Evolutionary conservation across 1,140 invertebrate species (phyloP), one percentile per base, ranked within the genome.

Genomic region (Spodoptera frugiperda): DNA sequence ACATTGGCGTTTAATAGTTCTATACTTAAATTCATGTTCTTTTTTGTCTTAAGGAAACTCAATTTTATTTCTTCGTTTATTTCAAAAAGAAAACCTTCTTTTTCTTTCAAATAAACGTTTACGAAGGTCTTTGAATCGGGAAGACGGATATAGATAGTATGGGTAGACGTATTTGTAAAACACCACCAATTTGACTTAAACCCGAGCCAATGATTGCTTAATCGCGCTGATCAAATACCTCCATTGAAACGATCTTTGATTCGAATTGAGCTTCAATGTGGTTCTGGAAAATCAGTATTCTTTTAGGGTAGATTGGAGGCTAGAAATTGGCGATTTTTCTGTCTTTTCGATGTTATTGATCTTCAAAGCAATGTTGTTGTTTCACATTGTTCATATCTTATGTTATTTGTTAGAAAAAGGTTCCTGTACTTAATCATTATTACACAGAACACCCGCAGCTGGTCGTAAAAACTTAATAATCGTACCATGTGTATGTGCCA

Each of bases 391-490:
- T 14, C 30, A 61, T 30, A 33, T 19, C n/a, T 6, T 17, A 63
- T 63, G 33, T 4, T 9, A 19, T 65, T 30, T 12, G 9, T 30
- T 30, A 8, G 30, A 51, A 14, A 67, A 67, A 19, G 63, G 63
- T 49, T 67, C 25, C 10, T 19, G 46, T 67, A 10, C 11, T 49
- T 67, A 67, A 70, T 71, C 68, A 71, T 44, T 55, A 71, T 55
- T 71, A 71, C 68, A n/a, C n/a, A n/a, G n/a, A n/a, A n/a, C n/a
- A 17, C 19, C 51, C 54, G 30, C 39, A 71, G 53, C 51, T 53
- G 51, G 53, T 71, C 68, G 33, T 71, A 71, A 71, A 71, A 71
- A 33, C 65, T 30, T 30, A 67, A 17, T 53, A 55, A 71, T 71
- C 30, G 55, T 55, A 25, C 15, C 68, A 25, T 44, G 33, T 61